Percentiles rank a stretch among this genome's conserved stretches.
These are phyloP conservation scores for Neodiprion lecontei DNA, from an alignment of 1,140 invertebrate genomes.

Conservation along the genomic window DNA sequence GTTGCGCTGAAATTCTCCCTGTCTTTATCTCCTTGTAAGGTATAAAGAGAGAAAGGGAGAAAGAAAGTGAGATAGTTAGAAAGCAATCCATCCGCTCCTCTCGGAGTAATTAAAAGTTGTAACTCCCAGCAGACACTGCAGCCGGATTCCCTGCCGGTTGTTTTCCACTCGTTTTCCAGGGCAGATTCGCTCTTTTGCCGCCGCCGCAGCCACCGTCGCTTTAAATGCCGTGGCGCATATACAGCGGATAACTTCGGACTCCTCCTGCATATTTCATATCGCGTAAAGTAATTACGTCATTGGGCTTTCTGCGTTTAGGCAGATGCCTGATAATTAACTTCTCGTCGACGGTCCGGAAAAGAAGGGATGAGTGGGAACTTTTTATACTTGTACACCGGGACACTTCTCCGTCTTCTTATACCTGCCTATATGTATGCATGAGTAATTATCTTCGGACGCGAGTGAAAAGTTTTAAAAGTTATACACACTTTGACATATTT, in stretches of 20 bases:
- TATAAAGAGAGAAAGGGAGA: neutral
- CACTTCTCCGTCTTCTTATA: no score
- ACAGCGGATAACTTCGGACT: constrained; percentile 22
- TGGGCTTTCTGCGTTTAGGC: constrained; percentile 7
- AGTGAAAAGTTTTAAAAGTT: no score
- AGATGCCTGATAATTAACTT: constrained; percentile 7
- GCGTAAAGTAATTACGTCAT: constrained; percentile 2
- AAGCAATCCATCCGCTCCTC: constrained; percentile 51
- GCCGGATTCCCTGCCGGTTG: neutral
- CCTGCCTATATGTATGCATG: no score
- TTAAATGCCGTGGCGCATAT: neutral
- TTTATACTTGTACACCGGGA: no score
- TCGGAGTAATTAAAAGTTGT: constrained; percentile 54
- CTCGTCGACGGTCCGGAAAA: neutral
- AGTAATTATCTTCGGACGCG: no score
- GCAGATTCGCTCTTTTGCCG: neutral
- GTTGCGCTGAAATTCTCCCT: no score
- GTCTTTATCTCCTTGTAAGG: no score
- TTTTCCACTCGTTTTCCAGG: neutral
- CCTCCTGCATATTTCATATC: constrained; percentile 15
- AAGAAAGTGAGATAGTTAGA: constrained; percentile 32
- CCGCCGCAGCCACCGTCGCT: neutral
- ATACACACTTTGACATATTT: no score
- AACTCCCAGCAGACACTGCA: constrained; percentile 35
- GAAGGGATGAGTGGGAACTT: no score